Conservation (phyloP, 2,797 vertebrate genomes). For the Telmatherina bonti region DNA sequence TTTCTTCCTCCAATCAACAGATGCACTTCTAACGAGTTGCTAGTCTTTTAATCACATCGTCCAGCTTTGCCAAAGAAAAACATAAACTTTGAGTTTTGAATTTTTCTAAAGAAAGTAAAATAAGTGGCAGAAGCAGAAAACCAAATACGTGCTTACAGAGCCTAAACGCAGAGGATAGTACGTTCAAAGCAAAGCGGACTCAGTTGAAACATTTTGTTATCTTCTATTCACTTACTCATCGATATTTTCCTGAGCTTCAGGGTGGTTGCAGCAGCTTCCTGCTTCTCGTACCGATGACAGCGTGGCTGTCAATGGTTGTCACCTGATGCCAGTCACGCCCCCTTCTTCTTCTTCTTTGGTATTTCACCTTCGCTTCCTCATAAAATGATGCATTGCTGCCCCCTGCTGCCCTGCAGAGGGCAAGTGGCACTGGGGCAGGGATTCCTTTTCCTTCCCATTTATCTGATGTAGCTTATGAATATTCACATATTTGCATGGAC, state of each 20-base stretch:
- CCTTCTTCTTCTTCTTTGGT: neutral
- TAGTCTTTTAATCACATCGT: no score
- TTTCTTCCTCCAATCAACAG: no score
- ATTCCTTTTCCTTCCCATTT: neutral
- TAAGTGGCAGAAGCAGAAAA: neutral
- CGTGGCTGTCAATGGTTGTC: conserved; percentile 1
- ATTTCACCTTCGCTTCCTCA: neutral
- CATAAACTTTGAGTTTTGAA: neutral
- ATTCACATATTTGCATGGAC: no score
- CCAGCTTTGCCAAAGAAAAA: neutral
- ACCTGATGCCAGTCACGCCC: neutral
- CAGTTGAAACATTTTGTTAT: fast-evolving
- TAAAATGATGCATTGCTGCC: neutral
- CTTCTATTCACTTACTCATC: conserved; percentile 51
- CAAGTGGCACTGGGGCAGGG: no score
- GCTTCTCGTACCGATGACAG: neutral
- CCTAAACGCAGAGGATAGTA: neutral
- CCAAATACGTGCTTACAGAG: neutral
- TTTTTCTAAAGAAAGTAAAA: neutral
- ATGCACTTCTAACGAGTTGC: no score
- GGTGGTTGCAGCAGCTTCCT: conserved; percentile 26
- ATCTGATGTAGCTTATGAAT: no score
- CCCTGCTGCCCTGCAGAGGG: neutral
- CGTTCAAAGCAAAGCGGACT: neutral
- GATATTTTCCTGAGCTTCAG: neutral